Conservation (phyloP, 2,888 invertebrate genomes). For the Athalia circularis region DNA sequence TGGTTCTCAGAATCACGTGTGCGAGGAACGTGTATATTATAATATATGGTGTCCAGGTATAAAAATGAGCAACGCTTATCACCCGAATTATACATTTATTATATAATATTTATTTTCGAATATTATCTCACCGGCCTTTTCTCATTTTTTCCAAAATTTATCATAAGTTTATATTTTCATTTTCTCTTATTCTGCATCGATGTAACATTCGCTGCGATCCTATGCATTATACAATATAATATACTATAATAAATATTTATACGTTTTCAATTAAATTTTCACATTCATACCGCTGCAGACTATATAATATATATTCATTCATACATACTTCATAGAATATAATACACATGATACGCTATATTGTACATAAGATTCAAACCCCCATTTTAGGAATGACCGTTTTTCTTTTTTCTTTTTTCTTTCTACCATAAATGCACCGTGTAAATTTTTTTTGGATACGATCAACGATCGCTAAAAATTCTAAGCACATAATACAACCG, state of each 20-base stretch:
- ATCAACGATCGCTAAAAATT: no score
- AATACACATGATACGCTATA: constrained; percentile 37
- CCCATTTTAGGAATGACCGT: constrained; percentile 58
- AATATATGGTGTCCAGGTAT: no score
- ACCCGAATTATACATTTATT: constrained; percentile 33
- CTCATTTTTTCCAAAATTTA: background rate
- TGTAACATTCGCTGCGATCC: background rate
- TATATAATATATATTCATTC: constrained; percentile 53
- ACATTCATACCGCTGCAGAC: constrained; percentile 15
- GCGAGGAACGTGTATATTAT: background rate
- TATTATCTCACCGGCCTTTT: background rate
- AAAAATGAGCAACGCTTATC: background rate
- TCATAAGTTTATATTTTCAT: no score
- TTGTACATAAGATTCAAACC: constrained; percentile 34
- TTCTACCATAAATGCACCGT: constrained; percentile 61
- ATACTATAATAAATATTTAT: constrained; percentile 35
- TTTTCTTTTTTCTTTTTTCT: background rate
- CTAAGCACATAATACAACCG: no score
- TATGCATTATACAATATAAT: background rate
- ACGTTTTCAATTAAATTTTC: constrained; percentile 41
- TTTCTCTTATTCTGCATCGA: background rate
- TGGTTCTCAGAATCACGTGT: no score
- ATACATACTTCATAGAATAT: constrained; percentile 64
- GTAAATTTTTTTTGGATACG: background rate
- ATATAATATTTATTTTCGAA: constrained; percentile 42